Evolutionary conservation across 2,113 vertebrate genomes (phyloP).

Genomic region (Apodemus speciosus): DNA sequence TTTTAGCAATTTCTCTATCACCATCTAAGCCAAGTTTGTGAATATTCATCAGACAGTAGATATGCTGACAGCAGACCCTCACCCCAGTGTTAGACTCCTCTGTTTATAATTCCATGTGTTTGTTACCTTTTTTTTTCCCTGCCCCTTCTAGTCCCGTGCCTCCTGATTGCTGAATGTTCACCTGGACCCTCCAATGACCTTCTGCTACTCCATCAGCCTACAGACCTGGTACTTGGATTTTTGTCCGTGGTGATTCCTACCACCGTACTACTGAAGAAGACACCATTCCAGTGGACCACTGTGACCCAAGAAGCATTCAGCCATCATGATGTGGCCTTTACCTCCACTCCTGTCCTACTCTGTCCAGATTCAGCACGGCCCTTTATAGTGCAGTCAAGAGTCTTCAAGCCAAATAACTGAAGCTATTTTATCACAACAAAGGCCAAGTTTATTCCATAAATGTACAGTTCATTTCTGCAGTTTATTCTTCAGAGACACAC

Average conservation of each 20-base stretch:
- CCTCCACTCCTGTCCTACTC: slow-evolving; percentile 59
- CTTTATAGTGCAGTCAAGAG: slow-evolving; percentile 55
- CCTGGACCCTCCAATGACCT: slow-evolving; percentile 69
- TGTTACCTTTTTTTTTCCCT: slow-evolving; percentile 69
- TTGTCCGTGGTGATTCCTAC: slow-evolving; percentile 61
- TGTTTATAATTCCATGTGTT: slow-evolving; percentile 54
- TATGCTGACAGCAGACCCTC: not conserved
- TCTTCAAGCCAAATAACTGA: slow-evolving; percentile 73
- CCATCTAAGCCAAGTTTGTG: not conserved
- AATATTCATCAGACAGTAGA: not conserved
- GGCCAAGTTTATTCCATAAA: slow-evolving; percentile 63
- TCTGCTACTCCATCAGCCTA: slow-evolving; percentile 66
- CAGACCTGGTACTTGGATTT: slow-evolving; percentile 72
- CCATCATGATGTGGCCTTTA: slow-evolving; percentile 73
- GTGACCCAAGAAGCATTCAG: slow-evolving; percentile 68
- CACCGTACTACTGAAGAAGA: slow-evolving; percentile 77
- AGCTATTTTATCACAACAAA: slow-evolving; percentile 59
- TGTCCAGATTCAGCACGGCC: slow-evolving; percentile 56
- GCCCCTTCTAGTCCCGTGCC: slow-evolving; percentile 69
- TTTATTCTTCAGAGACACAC: slow-evolving; percentile 70
- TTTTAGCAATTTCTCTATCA: not conserved
- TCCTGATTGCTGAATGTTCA: slow-evolving; percentile 72
- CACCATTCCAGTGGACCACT: slow-evolving; percentile 73
- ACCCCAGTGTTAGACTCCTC: slow-evolving; percentile 5
- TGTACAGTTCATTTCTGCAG: slow-evolving; percentile 62